A percentile compares a stretch with the other conserved stretches of the same genome.
Evolutionary conservation across 2,797 vertebrate genomes (phyloP).

Genomic region (Hydrolagus colliei): DNA sequence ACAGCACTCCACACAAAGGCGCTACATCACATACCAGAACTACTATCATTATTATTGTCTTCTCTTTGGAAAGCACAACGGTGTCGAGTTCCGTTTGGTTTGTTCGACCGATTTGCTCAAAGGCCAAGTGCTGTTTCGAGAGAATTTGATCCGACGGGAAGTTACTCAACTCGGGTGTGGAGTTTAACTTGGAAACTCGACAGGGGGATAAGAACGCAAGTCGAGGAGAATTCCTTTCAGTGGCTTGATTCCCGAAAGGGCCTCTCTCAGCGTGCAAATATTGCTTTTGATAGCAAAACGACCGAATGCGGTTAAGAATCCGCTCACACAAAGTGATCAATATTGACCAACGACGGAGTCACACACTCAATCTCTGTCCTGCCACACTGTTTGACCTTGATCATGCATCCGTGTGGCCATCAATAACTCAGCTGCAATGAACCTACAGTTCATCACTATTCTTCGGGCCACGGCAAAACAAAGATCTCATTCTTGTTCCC

Average conservation of each 20-base stretch:
- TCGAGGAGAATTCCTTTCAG: not conserved
- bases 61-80: not conserved
- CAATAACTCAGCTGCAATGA: not conserved
- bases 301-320: not conserved
- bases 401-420: not conserved
- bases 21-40: too few species aligned
- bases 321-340: slow-evolving; percentile 17
- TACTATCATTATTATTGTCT: not conserved
- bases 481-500: not conserved
- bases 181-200: not conserved
- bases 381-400: not conserved
- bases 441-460: not conserved
- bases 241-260: not conserved
- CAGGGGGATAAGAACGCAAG: not conserved
- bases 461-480: not conserved
- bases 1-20: too few species aligned
- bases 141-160: not conserved
- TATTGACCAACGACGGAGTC: not conserved
- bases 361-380: not conserved
- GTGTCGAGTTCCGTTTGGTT: not conserved
- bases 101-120: not conserved
- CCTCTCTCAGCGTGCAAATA: not conserved
- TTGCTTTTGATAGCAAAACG: not conserved
- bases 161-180: not conserved
- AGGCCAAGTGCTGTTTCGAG: not conserved